Evolutionary conservation across 1,140 invertebrate genomes (phyloP).

Genomic region (Leptestheria dahalacensis): DNA sequence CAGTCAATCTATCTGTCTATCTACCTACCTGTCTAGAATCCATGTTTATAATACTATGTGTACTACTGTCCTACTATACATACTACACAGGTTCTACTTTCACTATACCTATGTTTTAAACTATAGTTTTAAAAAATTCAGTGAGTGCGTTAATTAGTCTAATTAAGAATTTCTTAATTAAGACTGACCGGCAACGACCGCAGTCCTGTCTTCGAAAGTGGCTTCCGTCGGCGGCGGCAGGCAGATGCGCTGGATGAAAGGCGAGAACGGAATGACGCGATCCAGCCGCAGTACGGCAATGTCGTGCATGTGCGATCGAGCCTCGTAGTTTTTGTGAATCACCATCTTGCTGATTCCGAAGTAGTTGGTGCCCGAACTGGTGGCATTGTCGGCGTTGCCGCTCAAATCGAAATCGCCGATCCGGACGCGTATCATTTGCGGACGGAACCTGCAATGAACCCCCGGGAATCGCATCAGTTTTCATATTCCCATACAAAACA

Average conservation of each 20-base stretch:
- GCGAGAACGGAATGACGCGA: not conserved
- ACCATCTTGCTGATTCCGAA: constrained; percentile 8
- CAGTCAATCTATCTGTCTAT: too few relatives aligned
- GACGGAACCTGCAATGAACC: constrained; percentile 3
- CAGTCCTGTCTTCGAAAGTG: constrained; percentile 13
- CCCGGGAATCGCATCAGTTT: too few relatives aligned
- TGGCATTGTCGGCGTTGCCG: not conserved
- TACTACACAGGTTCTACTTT: not conserved
- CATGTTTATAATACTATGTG: too few relatives aligned
- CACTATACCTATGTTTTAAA: too few relatives aligned
- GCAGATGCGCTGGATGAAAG: constrained; percentile 14
- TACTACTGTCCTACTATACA: not conserved
- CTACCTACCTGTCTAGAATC: too few relatives aligned
- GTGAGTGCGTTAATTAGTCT: too few relatives aligned
- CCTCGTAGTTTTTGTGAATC: constrained; percentile 8
- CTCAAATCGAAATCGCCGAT: constrained; percentile 14
- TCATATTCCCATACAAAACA: too few relatives aligned
- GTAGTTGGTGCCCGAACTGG: not conserved
- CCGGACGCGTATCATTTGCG: not conserved
- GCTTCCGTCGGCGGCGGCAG: constrained; percentile 25
- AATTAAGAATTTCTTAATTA: too few relatives aligned
- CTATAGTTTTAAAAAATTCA: too few relatives aligned
- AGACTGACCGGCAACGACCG: constrained; percentile 11
- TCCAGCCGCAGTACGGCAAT: constrained; percentile 13
- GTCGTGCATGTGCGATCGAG: constrained; percentile 13